Percentiles rank a stretch among this genome's conserved stretches.
phyloP scores from a whole-genome alignment of 2,797 vertebrate genomes.

The Leptodon cayanensis region DNA sequence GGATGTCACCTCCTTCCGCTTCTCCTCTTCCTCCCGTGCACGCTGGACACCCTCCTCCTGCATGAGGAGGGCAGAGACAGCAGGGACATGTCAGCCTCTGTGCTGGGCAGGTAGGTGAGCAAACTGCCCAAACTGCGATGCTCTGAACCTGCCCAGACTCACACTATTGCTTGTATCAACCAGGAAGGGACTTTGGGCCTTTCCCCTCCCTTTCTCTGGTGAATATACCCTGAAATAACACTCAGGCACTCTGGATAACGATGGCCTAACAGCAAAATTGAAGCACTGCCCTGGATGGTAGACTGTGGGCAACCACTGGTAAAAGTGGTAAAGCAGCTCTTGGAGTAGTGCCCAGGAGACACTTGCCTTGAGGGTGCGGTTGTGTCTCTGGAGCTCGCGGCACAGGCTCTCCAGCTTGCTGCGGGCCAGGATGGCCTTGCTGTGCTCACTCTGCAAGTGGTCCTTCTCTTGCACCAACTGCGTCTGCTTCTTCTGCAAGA shows the following conservation, averaged over 20 bases:
- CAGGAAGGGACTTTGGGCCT: background rate
- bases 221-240: rapidly evolving
- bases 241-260: rapidly evolving
- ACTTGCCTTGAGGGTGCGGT: slow-evolving; percentile 92
- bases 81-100: background rate
- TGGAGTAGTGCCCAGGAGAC: rapidly evolving
- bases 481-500: slow-evolving; percentile 93
- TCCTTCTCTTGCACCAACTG: slow-evolving; percentile 97
- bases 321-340: background rate
- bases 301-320: rapidly evolving
- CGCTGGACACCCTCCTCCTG: slow-evolving; percentile 95
- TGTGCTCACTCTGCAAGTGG: slow-evolving; percentile 92
- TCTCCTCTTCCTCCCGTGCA: slow-evolving; percentile 94
- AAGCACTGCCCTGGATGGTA: background rate
- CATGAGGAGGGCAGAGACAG: background rate
- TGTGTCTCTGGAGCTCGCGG: slow-evolving; percentile 95
- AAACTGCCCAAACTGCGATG: rapidly evolving
- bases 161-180: rapidly evolving
- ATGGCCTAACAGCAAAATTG: background rate
- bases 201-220: background rate
- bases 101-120: background rate
- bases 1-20: slow-evolving; percentile 95
- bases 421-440: slow-evolving; percentile 94
- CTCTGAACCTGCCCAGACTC: background rate
- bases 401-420: slow-evolving; percentile 98